phyloP scores from a whole-genome alignment of 1,140 invertebrate genomes.

The Drosophila ambigua region DNA sequence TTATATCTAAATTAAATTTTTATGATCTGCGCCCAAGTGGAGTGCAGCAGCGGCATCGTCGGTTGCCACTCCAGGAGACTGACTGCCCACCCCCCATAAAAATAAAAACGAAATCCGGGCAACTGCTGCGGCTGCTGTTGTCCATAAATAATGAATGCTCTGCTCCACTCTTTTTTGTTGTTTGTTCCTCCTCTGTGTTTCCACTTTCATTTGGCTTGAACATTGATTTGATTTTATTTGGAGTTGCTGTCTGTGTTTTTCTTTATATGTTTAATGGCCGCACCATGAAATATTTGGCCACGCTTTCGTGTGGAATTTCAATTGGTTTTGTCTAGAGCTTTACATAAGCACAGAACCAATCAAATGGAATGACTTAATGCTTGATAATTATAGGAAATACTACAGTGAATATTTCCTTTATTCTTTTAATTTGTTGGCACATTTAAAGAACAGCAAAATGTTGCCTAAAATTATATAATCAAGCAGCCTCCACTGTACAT shows the following conservation, averaged over 20 bases:
- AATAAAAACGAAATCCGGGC: constrained; percentile 42
- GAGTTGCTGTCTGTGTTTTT: constrained; percentile 30
- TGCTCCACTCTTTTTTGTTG: constrained; percentile 18
- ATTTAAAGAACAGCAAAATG: constrained; percentile 42
- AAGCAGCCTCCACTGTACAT: constrained; percentile 26
- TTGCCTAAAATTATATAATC: constrained; percentile 14
- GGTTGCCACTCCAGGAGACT: constrained; percentile 43
- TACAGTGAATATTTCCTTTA: constrained; percentile 1
- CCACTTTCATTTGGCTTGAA: constrained; percentile 39
- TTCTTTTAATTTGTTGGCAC: constrained; percentile 21
- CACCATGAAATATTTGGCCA: constrained; percentile 41
- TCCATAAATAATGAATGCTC: constrained; percentile 38
- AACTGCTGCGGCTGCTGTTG: constrained; percentile 46
- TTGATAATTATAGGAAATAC: constrained; percentile 8
- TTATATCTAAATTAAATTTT: constrained; percentile 61
- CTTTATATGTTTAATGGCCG: constrained; percentile 27
- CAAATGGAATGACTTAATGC: constrained; percentile 37
- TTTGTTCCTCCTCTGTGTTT: constrained; percentile 18
- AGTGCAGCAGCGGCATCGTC: constrained; percentile 33
- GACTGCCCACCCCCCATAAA: constrained; percentile 42
- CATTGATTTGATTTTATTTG: constrained; percentile 47
- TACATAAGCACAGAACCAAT: constrained; percentile 42
- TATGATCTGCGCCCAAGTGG: constrained; percentile 54
- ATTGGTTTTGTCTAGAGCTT: constrained; percentile 46
- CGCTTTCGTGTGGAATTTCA: constrained; percentile 73